Evolutionary conservation across 2,113 vertebrate genomes (phyloP), one percentile per base, ranked within the genome.

Genomic region (Hyla sarda): DNA sequence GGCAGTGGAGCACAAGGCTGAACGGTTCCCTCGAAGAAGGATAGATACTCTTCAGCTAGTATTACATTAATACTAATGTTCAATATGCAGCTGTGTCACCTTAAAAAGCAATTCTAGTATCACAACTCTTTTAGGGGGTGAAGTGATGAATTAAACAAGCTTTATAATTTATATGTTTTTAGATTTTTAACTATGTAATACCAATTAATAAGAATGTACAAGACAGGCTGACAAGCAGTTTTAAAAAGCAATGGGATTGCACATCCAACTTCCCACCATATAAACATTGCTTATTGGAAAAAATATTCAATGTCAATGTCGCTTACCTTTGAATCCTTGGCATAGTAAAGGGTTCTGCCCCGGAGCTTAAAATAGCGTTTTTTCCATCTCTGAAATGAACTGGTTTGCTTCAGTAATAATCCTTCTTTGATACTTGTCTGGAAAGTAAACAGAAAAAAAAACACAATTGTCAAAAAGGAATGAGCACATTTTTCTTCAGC

Each of bases 381-480:
- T 90, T 98, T 99, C 98, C 98, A 99, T 88, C 98, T 95, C 90
- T 99, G 98, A 92, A 99, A 99, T n/a, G 98, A 99, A 89, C 98
- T 99, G 82, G 98, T 99, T 95, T 99, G 98, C 92, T 99, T 99
- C 91, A 99, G 89, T 81, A 99, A 91, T 87, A 99, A 90, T 82
- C 98, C 98, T 88, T 99, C 98, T 92, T 98, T 98, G 91, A 99
- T 94, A 88, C 98, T 99, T 32, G 97, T 98, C 98, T 99, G 92
- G 21, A 89, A 87, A 90, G 91, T 87, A 93, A 86, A 25, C 60
- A 89, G 41, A 88, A 89, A 3, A 89, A 3, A 83, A 78, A 17
- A 37, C 34, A 82, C 37, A 47, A 82, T 87, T 87, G 90, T 91
- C 80, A 88, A 88, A 88, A 88, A 62, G 52, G 12, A 37, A 75